A percentile compares a stretch with the other conserved stretches of the same genome.
Conservation (phyloP, 2,797 vertebrate species). For the Sciurus carolinensis region DNA sequence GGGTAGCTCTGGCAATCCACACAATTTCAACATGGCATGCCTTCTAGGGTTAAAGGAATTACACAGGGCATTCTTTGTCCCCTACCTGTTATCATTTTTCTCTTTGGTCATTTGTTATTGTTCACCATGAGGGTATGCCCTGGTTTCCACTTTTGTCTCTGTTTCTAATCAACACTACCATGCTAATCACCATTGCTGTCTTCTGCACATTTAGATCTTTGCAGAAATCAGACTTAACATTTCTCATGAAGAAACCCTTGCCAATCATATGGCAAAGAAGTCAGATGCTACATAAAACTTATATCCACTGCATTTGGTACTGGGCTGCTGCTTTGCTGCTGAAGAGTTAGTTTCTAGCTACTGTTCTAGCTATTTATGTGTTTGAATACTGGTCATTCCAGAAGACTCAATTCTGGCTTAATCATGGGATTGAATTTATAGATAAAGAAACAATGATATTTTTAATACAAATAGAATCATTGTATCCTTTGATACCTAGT, state of each 20-base stretch:
- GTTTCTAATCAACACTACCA: neutral
- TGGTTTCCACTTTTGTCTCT: neutral
- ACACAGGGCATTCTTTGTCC: neutral
- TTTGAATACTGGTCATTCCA: neutral
- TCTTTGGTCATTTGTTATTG: neutral
- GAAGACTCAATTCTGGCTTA: constrained; percentile 8
- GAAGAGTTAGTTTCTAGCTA: neutral
- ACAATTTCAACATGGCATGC: neutral
- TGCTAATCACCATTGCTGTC: neutral
- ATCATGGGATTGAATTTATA: neutral
- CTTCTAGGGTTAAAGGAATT: neutral
- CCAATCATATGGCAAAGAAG: too few relatives aligned
- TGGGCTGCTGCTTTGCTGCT: neutral
- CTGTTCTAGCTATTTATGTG: neutral
- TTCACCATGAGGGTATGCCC: neutral
- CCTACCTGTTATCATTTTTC: neutral
- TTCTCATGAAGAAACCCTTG: neutral
- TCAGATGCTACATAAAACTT: neutral
- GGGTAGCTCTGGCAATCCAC: neutral
- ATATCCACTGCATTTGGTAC: neutral
- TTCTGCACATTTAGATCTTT: neutral
- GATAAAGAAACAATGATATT: neutral
- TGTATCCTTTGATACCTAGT: neutral
- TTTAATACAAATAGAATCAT: constrained; percentile 7
- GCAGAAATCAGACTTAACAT: neutral